These are phyloP conservation scores for Leptinotarsa texana DNA, from an alignment of 1,140 invertebrate genomes.

Conservation along the genomic window DNA sequence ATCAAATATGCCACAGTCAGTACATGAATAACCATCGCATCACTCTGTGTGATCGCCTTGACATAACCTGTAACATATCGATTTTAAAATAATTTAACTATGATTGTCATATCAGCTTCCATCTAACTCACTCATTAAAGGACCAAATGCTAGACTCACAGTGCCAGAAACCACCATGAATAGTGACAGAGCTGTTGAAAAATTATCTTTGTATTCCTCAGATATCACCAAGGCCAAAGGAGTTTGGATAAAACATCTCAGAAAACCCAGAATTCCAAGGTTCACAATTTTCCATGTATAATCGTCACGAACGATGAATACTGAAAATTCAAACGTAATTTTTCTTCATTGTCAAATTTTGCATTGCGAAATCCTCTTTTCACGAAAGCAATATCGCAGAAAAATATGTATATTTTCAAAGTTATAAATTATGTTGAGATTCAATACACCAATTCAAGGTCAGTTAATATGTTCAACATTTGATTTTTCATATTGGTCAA, in stretches of 20 bases:
- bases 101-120: background rate
- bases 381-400: too few species aligned
- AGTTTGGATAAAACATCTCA: constrained; percentile 46
- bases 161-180: constrained; percentile 46
- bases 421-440: too few species aligned
- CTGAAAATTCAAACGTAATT: constrained; percentile 13
- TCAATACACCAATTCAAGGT: too few species aligned
- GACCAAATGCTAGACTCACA: constrained; percentile 38
- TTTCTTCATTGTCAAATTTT: too few species aligned
- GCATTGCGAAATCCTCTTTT: too few species aligned
- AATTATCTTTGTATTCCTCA: constrained; percentile 42
- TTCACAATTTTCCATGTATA: constrained; percentile 33
- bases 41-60: constrained; percentile 42
- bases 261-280: constrained; percentile 39
- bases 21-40: constrained; percentile 48
- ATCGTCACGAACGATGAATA: constrained; percentile 31
- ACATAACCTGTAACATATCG: constrained; percentile 41
- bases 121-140: constrained; percentile 42
- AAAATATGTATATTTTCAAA: too few species aligned
- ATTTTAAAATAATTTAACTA: background rate
- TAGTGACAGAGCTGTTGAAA: constrained; percentile 44
- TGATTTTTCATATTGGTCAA: too few species aligned
- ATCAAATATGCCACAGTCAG: constrained; percentile 42
- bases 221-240: constrained; percentile 43
- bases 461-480: too few species aligned